Evolutionary conservation across 2,797 vertebrate species (phyloP).

Genomic region (Rhincodon typus): DNA sequence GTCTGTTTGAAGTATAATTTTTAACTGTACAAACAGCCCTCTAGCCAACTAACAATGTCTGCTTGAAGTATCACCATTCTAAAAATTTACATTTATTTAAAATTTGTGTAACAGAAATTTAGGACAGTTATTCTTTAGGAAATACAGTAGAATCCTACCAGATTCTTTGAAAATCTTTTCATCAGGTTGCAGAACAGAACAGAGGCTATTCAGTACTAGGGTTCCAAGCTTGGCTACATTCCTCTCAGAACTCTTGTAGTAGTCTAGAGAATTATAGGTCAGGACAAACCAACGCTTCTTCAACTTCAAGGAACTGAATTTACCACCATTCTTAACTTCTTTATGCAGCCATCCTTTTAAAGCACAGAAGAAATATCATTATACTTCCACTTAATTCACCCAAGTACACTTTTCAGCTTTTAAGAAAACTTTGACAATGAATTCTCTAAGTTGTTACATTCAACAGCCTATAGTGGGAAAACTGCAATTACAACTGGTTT

Average conservation of each 20-base stretch:
- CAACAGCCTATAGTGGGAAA: background rate
- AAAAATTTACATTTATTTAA: background rate
- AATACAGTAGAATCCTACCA: slow-evolving; percentile 53
- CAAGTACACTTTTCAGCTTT: background rate
- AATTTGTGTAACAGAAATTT: background rate
- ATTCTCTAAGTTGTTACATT: background rate
- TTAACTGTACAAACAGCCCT: no score
- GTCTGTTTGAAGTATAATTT: no score
- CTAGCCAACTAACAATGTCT: no score
- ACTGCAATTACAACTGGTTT: background rate
- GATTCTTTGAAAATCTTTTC: slow-evolving; percentile 91
- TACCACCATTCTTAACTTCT: slow-evolving; percentile 82
- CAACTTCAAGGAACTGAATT: slow-evolving; percentile 71
- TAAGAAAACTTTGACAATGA: background rate
- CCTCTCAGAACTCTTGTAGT: slow-evolving; percentile 91
- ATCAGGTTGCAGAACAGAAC: slow-evolving; percentile 81
- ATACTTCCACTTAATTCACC: background rate
- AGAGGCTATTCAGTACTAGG: slow-evolving; percentile 88
- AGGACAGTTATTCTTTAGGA: background rate
- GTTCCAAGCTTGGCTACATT: slow-evolving; percentile 83
- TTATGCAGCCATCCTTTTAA: slow-evolving; percentile 90
- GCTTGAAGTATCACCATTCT: background rate
- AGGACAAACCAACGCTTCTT: slow-evolving; percentile 98
- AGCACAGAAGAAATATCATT: background rate
- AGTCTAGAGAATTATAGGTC: slow-evolving; percentile 93